A percentile compares a stretch with the other conserved stretches of the same genome.
Evolutionary conservation across 35 echinoderm and acorn worm species (phyloP).

Genomic region (Stichopus chloronotus): DNA sequence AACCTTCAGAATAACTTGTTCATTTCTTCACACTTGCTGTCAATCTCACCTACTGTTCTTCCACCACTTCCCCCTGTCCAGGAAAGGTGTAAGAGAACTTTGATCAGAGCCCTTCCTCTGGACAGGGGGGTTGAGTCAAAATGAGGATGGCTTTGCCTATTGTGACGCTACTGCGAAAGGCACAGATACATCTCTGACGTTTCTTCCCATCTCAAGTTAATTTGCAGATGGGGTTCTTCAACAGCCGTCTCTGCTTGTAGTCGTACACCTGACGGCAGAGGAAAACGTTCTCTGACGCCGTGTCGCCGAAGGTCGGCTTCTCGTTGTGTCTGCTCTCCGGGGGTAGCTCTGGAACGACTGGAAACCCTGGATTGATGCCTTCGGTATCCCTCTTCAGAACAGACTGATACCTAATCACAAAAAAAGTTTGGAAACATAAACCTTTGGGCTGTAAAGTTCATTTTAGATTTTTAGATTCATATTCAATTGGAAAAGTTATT

Average conservation of each 20-base stretch:
- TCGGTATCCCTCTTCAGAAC: constrained; percentile 78
- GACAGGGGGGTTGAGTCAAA: not conserved
- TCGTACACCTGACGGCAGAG: constrained; percentile 97
- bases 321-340: constrained; percentile 61
- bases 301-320: constrained; percentile 50
- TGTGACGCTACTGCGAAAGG: not conserved
- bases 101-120: not conserved
- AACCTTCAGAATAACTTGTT: too few relatives aligned
- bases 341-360: constrained; percentile 69
- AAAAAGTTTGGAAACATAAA: not conserved
- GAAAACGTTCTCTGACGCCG: constrained; percentile 74
- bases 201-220: not conserved
- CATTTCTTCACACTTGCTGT: too few relatives aligned
- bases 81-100: too few relatives aligned
- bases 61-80: too few relatives aligned
- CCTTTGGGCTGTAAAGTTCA: not conserved
- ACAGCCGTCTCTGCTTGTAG: constrained; percentile 83
- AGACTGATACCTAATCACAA: constrained; percentile 60
- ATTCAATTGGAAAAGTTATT: too few relatives aligned
- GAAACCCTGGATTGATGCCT: constrained; percentile 51
- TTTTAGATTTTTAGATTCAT: too few relatives aligned
- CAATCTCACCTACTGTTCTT: too few relatives aligned
- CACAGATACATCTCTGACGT: not conserved
- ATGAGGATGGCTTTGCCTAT: not conserved
- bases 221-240: constrained; percentile 87